Percentiles rank a stretch among this genome's conserved stretches.
Evolutionary conservation across 2,797 vertebrate genomes (phyloP).

Genomic region (Ceryle rudis): DNA sequence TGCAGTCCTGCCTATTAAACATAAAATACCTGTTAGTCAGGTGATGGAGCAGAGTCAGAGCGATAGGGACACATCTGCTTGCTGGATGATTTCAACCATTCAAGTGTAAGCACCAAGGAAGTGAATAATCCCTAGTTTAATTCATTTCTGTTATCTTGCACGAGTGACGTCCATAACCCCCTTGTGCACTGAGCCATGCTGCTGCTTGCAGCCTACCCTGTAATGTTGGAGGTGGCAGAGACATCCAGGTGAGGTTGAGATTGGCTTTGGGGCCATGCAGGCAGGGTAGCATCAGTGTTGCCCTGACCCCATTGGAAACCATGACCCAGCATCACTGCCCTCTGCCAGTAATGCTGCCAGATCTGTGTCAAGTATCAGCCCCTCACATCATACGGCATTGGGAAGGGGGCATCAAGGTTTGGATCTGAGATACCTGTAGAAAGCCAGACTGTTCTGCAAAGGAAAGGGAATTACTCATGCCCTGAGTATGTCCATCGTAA

Average conservation of each 20-base stretch:
- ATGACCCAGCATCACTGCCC: not conserved
- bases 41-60: not conserved
- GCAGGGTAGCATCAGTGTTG: not conserved
- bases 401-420: not conserved
- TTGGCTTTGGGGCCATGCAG: not conserved
- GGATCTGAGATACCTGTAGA: not conserved
- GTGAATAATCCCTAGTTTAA: not conserved
- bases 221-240: not conserved
- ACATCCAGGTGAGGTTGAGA: not conserved
- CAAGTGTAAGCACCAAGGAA: accelerated
- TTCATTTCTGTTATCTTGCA: not conserved
- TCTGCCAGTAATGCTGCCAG: not conserved
- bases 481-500: not conserved
- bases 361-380: not conserved
- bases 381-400: accelerated
- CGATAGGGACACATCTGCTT: not conserved
- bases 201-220: not conserved
- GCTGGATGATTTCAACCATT: not conserved
- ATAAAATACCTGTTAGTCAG: not conserved
- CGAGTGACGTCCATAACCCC: not conserved
- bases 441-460: not conserved
- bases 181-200: accelerated
- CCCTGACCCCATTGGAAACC: accelerated
- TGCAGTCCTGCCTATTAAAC: not conserved
- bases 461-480: not conserved